These are phyloP conservation scores for Drosophila ficusphila DNA, from an alignment of 1,140 invertebrate species.

Conservation along the genomic window DNA sequence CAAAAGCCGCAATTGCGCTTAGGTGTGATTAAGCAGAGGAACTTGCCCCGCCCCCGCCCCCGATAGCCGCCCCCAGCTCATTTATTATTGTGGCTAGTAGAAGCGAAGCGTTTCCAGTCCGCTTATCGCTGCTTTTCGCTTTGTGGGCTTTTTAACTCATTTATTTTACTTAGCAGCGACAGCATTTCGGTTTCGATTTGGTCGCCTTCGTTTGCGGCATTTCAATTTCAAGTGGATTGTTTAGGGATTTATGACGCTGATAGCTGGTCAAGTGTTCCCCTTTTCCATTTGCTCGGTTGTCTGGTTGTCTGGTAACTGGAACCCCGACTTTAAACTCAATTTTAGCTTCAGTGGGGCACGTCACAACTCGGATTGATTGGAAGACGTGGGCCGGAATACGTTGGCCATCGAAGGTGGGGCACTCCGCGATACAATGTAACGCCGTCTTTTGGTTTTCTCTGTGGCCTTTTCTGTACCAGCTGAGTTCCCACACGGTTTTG, in stretches of 20 bases:
- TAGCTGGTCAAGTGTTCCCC: constrained; percentile 73
- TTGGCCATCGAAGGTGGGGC: constrained; percentile 4
- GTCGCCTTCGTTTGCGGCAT: constrained; percentile 38
- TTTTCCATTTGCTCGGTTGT: not conserved
- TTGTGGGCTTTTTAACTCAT: constrained; percentile 66
- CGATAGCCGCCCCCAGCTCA: constrained; percentile 1
- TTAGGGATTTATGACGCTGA: constrained; percentile 78
- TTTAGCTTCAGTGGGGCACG: constrained; percentile 35
- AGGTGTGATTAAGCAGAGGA: constrained; percentile 71
- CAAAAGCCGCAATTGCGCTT: constrained; percentile 77
- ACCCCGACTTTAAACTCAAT: constrained; percentile 17
- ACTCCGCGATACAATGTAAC: constrained; percentile 16
- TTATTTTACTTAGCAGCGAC: constrained; percentile 63
- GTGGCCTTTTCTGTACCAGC: not conserved
- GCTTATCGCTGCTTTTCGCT: constrained; percentile 51
- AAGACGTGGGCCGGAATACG: constrained; percentile 41
- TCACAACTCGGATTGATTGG: constrained; percentile 66
- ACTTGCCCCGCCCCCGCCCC: constrained; percentile 4
- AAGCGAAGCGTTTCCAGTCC: constrained; percentile 48
- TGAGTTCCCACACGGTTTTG: constrained; percentile 21
- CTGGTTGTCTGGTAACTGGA: constrained; percentile 10
- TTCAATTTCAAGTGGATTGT: constrained; percentile 72
- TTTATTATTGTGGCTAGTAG: constrained; percentile 42
- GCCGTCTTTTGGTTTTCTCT: constrained; percentile 1
- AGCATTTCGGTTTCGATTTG: constrained; percentile 34